These are phyloP conservation scores for Prionace glauca DNA, from an alignment of 2,797 vertebrate species.

Conservation along the genomic window DNA sequence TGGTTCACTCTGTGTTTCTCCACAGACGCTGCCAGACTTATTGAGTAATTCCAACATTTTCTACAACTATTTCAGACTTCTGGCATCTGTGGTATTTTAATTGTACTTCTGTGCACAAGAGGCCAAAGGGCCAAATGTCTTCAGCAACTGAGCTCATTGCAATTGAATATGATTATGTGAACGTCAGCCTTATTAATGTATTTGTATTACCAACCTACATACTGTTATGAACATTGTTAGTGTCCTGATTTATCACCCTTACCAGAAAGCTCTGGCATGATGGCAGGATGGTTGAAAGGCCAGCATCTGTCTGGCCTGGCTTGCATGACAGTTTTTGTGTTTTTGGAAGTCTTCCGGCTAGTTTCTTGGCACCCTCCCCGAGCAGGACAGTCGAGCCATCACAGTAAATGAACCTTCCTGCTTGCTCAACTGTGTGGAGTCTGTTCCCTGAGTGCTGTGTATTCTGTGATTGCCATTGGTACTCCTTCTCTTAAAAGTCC, in stretches of 20 bases:
- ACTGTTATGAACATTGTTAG: not conserved
- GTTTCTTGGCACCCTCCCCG: not conserved
- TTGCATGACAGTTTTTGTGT: not conserved
- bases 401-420: not conserved
- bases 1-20: not conserved
- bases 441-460: not conserved
- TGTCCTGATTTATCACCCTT: constrained; percentile 13
- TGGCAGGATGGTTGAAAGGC: not conserved
- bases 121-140: not conserved
- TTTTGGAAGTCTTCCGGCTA: not conserved
- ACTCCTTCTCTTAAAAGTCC: not conserved
- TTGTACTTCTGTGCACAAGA: not conserved
- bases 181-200: not conserved
- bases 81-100: not conserved
- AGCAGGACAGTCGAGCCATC: not conserved
- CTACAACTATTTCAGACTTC: not conserved
- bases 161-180: not conserved
- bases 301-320: constrained; percentile 17
- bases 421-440: not conserved
- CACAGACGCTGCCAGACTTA: not conserved
- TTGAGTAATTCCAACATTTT: not conserved
- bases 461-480: not conserved
- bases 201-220: not conserved
- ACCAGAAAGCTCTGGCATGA: constrained; percentile 8
- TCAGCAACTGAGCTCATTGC: not conserved